Percentiles rank a stretch among this genome's conserved stretches.
Evolutionary conservation across 2,797 vertebrate genomes (phyloP).

Genomic region (Macropodus opercularis): DNA sequence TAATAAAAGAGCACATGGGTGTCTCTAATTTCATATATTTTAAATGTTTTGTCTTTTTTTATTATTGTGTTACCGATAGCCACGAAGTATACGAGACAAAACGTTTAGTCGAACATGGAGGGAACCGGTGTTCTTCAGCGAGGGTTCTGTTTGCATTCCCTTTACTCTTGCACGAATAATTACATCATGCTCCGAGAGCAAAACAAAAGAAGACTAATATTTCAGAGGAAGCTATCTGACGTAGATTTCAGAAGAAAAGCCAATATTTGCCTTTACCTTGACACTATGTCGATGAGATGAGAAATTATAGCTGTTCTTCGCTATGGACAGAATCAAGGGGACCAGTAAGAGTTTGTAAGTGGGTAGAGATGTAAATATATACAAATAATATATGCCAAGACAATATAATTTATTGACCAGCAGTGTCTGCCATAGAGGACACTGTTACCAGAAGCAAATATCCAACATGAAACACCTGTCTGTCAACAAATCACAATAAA

Average conservation of each 20-base stretch:
- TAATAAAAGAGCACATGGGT: not conserved
- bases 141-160: slow-evolving; percentile 40
- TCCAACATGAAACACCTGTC: slow-evolving; percentile 12
- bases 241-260: slow-evolving; percentile 55
- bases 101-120: slow-evolving; percentile 26
- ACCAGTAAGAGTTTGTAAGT: slow-evolving; percentile 36
- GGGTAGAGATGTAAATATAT: slow-evolving; percentile 58
- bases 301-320: slow-evolving; percentile 20
- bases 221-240: slow-evolving; percentile 45
- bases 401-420: slow-evolving; percentile 52
- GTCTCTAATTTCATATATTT: not conserved
- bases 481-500: not conserved
- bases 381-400: slow-evolving; percentile 62
- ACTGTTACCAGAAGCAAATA: slow-evolving; percentile 12
- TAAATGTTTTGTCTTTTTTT: not conserved
- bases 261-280: slow-evolving; percentile 70
- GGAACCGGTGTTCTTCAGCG: slow-evolving; percentile 15
- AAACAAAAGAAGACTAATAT: slow-evolving; percentile 25
- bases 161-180: slow-evolving; percentile 46
- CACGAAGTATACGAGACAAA: slow-evolving; percentile 9
- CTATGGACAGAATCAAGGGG: not conserved
- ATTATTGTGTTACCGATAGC: not conserved
- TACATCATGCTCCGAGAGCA: slow-evolving; percentile 27
- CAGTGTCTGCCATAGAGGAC: slow-evolving; percentile 23
- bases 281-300: slow-evolving; percentile 32